Percentiles rank a stretch among this genome's conserved stretches.
Evolutionary conservation across 2,888 invertebrate genomes (phyloP).

Genomic region (Sepioteuthis lessoniana): DNA sequence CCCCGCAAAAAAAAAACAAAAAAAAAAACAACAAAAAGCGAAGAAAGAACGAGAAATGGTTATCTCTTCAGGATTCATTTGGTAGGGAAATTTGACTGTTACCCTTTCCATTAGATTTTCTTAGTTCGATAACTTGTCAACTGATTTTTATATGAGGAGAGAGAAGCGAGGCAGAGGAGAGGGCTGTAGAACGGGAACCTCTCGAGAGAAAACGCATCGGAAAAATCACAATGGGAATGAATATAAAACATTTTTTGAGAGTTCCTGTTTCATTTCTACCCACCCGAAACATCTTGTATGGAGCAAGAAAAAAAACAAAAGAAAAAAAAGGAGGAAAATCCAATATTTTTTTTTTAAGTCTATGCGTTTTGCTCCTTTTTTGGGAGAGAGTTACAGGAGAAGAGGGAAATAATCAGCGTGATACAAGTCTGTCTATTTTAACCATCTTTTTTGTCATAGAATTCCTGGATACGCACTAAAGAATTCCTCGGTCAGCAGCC

Average conservation of each 20-base stretch:
- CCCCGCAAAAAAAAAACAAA: too few species aligned
- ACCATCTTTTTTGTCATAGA: neutral
- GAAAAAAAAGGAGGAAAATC: neutral
- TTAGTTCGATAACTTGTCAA: neutral
- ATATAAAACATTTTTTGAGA: neutral
- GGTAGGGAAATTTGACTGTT: too few species aligned
- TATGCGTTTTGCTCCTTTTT: neutral
- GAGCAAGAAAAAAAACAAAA: neutral
- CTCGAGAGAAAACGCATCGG: neutral
- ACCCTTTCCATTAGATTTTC: too few species aligned
- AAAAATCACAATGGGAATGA: conserved; percentile 16
- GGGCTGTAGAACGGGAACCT: neutral
- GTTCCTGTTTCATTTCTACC: neutral
- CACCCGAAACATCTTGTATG: neutral
- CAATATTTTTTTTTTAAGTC: neutral
- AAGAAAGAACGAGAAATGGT: neutral
- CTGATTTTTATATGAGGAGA: neutral
- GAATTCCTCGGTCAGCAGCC: neutral
- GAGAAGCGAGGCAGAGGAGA: neutral
- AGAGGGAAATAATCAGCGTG: neutral
- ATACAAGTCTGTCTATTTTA: neutral
- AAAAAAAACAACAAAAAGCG: neutral
- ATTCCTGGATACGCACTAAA: neutral
- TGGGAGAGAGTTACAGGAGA: neutral
- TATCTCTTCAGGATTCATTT: neutral